Percentiles rank a stretch among this genome's conserved stretches.
Evolutionary conservation across 2,113 vertebrate species (phyloP).

Genomic region (Gopherus evgoodei): DNA sequence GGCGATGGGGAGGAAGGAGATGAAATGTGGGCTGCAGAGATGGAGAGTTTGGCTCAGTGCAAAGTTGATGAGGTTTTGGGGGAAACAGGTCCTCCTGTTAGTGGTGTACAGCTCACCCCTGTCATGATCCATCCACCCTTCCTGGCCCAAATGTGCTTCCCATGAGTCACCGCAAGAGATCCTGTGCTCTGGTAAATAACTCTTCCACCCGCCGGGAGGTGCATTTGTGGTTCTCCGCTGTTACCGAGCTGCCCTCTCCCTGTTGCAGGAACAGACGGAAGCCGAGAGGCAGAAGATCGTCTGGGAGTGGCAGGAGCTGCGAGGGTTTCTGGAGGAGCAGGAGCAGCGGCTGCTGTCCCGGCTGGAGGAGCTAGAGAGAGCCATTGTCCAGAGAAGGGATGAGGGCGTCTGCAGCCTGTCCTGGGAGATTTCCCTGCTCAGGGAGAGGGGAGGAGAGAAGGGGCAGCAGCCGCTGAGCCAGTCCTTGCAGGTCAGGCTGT

Average conservation of each 20-base stretch:
- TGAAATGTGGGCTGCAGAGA: neutral
- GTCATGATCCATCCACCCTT: neutral
- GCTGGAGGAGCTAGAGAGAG: neutral
- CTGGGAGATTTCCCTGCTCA: neutral
- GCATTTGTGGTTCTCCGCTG: neutral
- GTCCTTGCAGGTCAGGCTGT: neutral
- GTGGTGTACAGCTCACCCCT: neutral
- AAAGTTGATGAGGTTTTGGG: neutral
- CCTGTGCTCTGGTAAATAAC: neutral
- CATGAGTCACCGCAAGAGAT: neutral
- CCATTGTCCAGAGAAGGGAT: neutral
- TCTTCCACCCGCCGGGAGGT: no score
- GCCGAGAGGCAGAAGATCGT: neutral
- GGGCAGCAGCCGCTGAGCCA: neutral
- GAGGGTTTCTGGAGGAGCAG: neutral
- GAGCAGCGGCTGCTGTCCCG: neutral
- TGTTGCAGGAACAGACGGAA: neutral
- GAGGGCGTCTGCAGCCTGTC: neutral
- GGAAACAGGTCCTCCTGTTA: neutral
- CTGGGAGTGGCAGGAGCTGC: neutral
- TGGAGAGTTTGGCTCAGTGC: neutral
- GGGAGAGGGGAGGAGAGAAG: neutral
- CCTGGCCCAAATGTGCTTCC: neutral
- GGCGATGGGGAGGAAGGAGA: neutral
- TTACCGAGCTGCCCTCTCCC: neutral